These are phyloP conservation scores for Busseola fusca DNA, from an alignment of 2,888 invertebrate species.

Conservation along the genomic window DNA sequence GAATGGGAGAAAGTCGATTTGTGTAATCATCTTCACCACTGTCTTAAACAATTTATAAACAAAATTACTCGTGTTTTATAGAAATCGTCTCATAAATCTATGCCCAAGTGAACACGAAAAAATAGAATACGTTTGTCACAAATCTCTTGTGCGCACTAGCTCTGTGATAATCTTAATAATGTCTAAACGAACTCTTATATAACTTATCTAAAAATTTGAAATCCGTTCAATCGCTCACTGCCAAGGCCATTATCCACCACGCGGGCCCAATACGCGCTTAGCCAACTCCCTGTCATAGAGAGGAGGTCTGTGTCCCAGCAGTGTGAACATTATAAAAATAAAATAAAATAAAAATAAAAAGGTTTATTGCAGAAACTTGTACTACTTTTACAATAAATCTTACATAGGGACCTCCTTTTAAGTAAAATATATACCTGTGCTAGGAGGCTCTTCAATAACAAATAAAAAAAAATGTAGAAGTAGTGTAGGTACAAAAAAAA, in stretches of 20 bases:
- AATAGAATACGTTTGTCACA: neutral
- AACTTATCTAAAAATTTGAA: neutral
- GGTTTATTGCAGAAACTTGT: too few relatives aligned
- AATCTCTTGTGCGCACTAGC: neutral
- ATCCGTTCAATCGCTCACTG: neutral
- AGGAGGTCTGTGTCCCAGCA: too few relatives aligned
- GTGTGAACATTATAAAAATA: too few relatives aligned
- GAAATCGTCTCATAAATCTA: neutral
- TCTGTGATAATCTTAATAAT: neutral
- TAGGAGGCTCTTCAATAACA: too few relatives aligned
- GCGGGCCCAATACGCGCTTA: neutral
- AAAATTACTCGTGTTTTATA: neutral
- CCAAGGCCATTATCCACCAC: neutral
- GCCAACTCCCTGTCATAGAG: too few relatives aligned
- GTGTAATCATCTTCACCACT: neutral
- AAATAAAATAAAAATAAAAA: too few relatives aligned
- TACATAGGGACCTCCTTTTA: too few relatives aligned
- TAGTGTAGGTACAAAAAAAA: too few relatives aligned
- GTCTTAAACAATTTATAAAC: too few relatives aligned
- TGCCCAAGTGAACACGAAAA: neutral
- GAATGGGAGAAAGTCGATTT: neutral
- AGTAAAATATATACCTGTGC: too few relatives aligned
- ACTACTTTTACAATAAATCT: too few relatives aligned
- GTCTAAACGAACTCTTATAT: neutral
- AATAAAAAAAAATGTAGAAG: too few relatives aligned